Base-by-base conservation (phyloP, 2,797 vertebrate species). In the Orientallactaga sibirica region DNA sequence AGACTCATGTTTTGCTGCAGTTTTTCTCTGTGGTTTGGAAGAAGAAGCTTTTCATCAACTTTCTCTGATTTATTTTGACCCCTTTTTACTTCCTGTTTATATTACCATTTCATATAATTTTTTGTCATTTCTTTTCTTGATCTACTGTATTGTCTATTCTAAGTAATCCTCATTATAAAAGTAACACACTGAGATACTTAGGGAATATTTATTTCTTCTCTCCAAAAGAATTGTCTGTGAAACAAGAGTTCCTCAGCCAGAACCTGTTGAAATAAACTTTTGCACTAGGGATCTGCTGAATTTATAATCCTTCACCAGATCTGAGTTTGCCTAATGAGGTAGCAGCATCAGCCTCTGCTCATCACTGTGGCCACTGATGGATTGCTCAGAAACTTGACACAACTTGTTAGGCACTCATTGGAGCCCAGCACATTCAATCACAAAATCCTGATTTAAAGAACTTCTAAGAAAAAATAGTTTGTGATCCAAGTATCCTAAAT, bases 371-470 rank as follows among this genome's bases (percentile, higher is more conserved):
- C 67, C 10, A 66, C 24, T 48, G 10, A 78, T 71, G 3, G 78
- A 2, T 14, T 67, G 20, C n/a, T 93, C 16, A 43, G 52, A 33
- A 86, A 78, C 20, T 15, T 89, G 33, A 66, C 73, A 94, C 80
- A 14, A 70, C 3, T 4, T 80, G 73, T 16, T 1, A 74, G 61
- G 74, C 89, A 67, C 10, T 76, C 73, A 24, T 0, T 83, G 84
- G 64, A 2, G 0, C 70, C 5, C 48, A 58, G 25, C 3, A 88
- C 75, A 76, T 81, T 74, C 64, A 55, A 92, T 90, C 89, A 41
- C 91, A 91, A 25, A 84, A n/a, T 77, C 43, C 55, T 74, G 74
- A 86, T 37, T 71, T 83, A 91, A 94, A 86, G n/a, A 88, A 58
- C 55, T 58, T 14, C 55, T 58, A 58, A 58, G 55, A 14, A 58